phyloP scores from a whole-genome alignment of 1,140 invertebrate genomes.

The Cyphomyrmex costatus region DNA sequence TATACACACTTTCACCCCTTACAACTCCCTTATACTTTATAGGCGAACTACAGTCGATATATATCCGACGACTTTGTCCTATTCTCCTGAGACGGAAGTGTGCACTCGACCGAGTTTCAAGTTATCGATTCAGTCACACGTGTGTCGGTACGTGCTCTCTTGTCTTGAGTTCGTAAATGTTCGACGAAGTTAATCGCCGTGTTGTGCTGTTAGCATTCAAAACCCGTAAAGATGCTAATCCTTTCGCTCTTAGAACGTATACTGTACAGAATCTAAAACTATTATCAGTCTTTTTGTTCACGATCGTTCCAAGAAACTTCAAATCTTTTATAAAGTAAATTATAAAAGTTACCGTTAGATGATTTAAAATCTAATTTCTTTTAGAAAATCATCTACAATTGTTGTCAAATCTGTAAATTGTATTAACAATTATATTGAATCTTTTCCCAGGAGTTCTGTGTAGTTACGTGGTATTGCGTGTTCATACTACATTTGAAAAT shows the following conservation, averaged over 20 bases:
- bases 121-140: conserved; percentile 61
- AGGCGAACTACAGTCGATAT: conserved; percentile 39
- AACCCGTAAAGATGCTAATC: conserved; percentile 25
- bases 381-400: neutral
- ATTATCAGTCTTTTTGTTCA: neutral
- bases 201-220: conserved; percentile 37
- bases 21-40: conserved; percentile 30
- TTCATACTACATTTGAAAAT: conserved; percentile 30
- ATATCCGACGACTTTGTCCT: conserved; percentile 51
- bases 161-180: conserved; percentile 55
- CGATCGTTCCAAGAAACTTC: neutral
- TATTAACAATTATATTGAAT: too few relatives aligned
- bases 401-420: neutral
- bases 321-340: neutral
- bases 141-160: conserved; percentile 47
- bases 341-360: neutral
- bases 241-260: neutral
- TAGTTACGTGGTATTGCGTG: neutral
- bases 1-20: neutral
- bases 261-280: neutral
- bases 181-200: conserved; percentile 46
- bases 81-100: conserved; percentile 54
- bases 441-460: neutral
- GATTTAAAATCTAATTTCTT: neutral
- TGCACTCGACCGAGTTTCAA: conserved; percentile 64